These are phyloP conservation scores for Istiophorus platypterus DNA, from an alignment of 2,113 vertebrate species.

Conservation along the genomic window DNA sequence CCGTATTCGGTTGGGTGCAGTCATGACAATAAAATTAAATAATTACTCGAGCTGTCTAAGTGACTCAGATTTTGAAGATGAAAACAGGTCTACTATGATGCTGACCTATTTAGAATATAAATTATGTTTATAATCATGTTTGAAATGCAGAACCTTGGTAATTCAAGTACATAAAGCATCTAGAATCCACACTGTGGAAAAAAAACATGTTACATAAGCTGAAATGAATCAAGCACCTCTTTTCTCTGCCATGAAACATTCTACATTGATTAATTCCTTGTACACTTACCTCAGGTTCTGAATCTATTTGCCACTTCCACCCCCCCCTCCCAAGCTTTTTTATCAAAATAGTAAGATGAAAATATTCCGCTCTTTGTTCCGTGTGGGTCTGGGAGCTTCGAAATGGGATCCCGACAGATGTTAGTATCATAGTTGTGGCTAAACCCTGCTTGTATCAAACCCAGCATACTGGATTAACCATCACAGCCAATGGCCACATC, in stretches of 20 bases:
- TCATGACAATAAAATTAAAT: neutral
- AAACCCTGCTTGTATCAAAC: constrained; percentile 82
- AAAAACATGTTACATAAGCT: constrained; percentile 68
- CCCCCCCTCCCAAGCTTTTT: no score
- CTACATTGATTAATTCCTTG: constrained; percentile 17
- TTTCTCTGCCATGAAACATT: constrained; percentile 39
- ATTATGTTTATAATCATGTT: neutral
- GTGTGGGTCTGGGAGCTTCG: constrained; percentile 57
- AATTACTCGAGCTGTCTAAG: neutral
- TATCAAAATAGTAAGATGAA: neutral
- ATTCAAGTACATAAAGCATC: constrained; percentile 1
- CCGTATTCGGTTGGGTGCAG: neutral
- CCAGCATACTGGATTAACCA: constrained; percentile 83
- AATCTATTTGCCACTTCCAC: constrained; percentile 21
- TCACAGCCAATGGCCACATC: constrained; percentile 81
- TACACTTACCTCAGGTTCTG: constrained; percentile 65
- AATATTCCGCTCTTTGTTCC: constrained; percentile 49
- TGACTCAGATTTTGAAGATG: neutral
- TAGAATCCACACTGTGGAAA: constrained; percentile 22
- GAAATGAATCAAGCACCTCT: constrained; percentile 13
- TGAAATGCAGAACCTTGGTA: neutral
- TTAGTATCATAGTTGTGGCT: constrained; percentile 76
- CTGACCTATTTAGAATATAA: neutral
- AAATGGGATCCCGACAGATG: constrained; percentile 79
- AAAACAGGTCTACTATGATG: neutral